Percentiles rank a stretch among this genome's conserved stretches.
Evolutionary conservation across 1,140 invertebrate species (phyloP).

Genomic region (Drosophila tsacasi): DNA sequence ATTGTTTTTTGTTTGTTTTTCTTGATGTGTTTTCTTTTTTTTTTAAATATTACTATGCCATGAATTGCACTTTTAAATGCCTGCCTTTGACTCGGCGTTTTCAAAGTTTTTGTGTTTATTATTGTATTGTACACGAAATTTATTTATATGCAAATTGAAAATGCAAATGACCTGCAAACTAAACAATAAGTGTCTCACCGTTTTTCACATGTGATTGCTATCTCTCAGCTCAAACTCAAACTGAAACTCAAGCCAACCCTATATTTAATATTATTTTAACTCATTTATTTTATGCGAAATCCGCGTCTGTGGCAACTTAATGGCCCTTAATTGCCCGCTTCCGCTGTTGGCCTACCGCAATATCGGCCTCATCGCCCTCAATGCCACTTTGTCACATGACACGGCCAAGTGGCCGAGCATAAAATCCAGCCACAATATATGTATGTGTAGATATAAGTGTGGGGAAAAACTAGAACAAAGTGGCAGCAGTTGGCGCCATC

Average conservation of each 20-base stretch:
- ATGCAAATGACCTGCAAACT: constrained; percentile 54
- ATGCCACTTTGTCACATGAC: constrained; percentile 78
- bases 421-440: constrained; percentile 44
- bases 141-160: constrained; percentile 77
- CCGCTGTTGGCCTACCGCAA: constrained; percentile 47
- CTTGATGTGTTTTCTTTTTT: constrained; percentile 14
- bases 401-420: constrained; percentile 61
- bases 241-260: constrained; percentile 20
- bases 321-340: constrained; percentile 69
- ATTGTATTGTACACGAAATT: constrained; percentile 65
- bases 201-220: constrained; percentile 74
- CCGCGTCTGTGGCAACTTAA: constrained; percentile 59
- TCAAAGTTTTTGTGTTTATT: constrained; percentile 41
- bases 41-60: constrained; percentile 49
- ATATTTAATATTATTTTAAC: constrained; percentile 58
- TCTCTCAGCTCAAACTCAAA: constrained; percentile 21
- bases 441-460: background rate
- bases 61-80: constrained; percentile 79
- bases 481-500: constrained; percentile 54
- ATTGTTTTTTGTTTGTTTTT: constrained; percentile 27
- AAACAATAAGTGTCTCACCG: constrained; percentile 72
- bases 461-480: constrained; percentile 19
- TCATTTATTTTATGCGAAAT: constrained; percentile 61
- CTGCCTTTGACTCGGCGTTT: constrained; percentile 70
- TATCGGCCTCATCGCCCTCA: constrained; percentile 61